Evolutionary conservation across 2,888 invertebrate genomes (phyloP).

Genomic region (Eristalinus aeneus): DNA sequence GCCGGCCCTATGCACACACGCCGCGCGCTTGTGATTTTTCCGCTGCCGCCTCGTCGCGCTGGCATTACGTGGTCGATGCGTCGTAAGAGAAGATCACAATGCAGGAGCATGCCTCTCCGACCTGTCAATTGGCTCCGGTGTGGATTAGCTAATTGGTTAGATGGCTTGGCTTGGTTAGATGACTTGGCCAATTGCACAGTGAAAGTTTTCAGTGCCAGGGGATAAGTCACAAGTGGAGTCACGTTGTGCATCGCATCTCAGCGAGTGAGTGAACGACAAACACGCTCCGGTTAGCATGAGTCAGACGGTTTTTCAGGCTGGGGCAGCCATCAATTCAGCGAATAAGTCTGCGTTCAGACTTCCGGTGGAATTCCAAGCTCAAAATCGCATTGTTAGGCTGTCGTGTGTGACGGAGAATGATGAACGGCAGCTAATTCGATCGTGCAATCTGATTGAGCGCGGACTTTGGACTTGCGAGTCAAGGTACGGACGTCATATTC

Average conservation of each 20-base stretch:
- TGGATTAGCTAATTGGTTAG: constrained; percentile 37
- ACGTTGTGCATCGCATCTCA: constrained; percentile 37
- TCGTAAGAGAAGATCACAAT: constrained; percentile 56
- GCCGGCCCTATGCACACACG: constrained; percentile 12
- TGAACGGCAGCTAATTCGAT: not conserved
- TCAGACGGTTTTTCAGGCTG: not conserved
- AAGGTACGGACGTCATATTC: not conserved
- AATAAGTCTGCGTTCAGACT: not conserved
- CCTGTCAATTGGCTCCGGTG: constrained; percentile 59
- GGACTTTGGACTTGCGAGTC: not conserved
- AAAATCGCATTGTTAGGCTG: not conserved
- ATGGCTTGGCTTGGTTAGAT: not conserved
- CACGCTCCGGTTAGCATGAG: not conserved
- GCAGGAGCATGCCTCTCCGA: constrained; percentile 58
- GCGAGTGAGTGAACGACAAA: constrained; percentile 5
- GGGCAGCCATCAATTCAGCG: constrained; percentile 15
- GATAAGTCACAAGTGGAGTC: constrained; percentile 38
- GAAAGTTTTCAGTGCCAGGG: constrained; percentile 53
- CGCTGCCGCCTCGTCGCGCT: constrained; percentile 23
- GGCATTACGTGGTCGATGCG: no score
- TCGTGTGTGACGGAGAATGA: constrained; percentile 8
- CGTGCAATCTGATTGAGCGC: not conserved
- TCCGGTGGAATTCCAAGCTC: constrained; percentile 14
- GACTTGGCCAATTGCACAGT: constrained; percentile 20
- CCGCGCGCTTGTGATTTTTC: constrained; percentile 24